Conservation (phyloP, 2,888 invertebrate species). For the Drosophila neonasuta region DNA sequence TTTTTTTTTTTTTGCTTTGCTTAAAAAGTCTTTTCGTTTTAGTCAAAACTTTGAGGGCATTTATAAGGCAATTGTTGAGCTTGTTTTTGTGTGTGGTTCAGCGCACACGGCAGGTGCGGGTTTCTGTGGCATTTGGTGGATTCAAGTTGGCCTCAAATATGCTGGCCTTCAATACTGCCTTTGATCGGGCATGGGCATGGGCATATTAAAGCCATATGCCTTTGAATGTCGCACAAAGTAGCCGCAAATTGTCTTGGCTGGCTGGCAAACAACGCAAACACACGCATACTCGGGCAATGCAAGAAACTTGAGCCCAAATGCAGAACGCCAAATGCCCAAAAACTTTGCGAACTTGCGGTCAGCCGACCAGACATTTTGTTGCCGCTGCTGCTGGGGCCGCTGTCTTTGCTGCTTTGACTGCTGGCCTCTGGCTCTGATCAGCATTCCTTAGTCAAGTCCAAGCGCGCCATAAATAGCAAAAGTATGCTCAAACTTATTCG, state of each 20-base stretch:
- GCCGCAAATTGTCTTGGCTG: slow-evolving; percentile 55
- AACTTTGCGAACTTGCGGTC: slow-evolving; percentile 60
- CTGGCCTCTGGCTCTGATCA: slow-evolving; percentile 27
- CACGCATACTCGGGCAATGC: slow-evolving; percentile 29
- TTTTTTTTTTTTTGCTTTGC: slow-evolving; percentile 1
- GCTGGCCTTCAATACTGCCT: slow-evolving; percentile 14
- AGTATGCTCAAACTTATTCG: slow-evolving; percentile 56
- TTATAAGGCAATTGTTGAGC: slow-evolving; percentile 75
- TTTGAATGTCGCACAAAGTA: slow-evolving; percentile 45
- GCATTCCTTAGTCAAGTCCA: slow-evolving; percentile 48
- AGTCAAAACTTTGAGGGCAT: slow-evolving; percentile 69
- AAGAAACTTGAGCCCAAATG: slow-evolving; percentile 51
- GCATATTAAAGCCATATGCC: slow-evolving; percentile 33
- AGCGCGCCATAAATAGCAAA: slow-evolving; percentile 55
- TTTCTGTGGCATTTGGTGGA: background rate
- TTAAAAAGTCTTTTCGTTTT: slow-evolving; percentile 45
- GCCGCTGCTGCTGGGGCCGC: slow-evolving; percentile 8
- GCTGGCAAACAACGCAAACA: slow-evolving; percentile 13
- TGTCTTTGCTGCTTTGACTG: slow-evolving; percentile 11
- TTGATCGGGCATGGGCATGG: slow-evolving; percentile 8
- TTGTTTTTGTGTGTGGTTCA: slow-evolving; percentile 48
- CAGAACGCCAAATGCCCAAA: slow-evolving; percentile 50
- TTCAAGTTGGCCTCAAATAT: slow-evolving; percentile 7
- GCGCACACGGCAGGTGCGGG: slow-evolving; percentile 63
- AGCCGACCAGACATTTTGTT: slow-evolving; percentile 50